Percentiles rank a stretch among this genome's conserved stretches.
phyloP scores from a whole-genome alignment of 2,888 invertebrate genomes.

The Parnassius apollo region DNA sequence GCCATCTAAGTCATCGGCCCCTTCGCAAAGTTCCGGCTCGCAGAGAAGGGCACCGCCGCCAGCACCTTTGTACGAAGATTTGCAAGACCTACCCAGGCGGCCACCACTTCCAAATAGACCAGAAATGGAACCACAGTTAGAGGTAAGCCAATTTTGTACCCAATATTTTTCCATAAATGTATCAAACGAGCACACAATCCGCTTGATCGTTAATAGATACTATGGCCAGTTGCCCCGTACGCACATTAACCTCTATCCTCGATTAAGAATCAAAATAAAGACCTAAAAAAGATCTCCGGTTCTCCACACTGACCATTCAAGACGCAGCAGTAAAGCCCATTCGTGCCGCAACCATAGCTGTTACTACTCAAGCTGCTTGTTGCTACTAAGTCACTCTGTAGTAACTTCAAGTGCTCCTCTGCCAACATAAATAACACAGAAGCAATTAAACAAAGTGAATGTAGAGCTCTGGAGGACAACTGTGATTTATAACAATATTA shows the following conservation, averaged over 20 bases:
- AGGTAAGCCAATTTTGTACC: constrained; percentile 45
- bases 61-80: constrained; percentile 89
- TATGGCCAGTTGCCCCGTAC: no score
- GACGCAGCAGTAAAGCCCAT: no score
- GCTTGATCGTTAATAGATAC: no score
- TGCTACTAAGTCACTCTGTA: constrained; percentile 36
- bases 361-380: no score
- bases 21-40: constrained; percentile 70
- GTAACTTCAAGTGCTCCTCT: constrained; percentile 41
- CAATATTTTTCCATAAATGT: no score
- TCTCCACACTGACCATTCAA: no score
- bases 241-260: no score
- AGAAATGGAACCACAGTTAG: constrained; percentile 71
- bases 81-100: constrained; percentile 83
- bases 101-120: constrained; percentile 73
- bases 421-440: not conserved
- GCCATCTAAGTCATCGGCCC: constrained; percentile 89
- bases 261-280: no score
- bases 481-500: constrained; percentile 17
- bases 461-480: constrained; percentile 1
- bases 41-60: constrained; percentile 77
- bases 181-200: no score
- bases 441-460: not conserved
- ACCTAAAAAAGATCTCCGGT: no score
- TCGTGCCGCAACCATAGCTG: no score